A percentile compares a stretch with the other conserved stretches of the same genome.
These are phyloP conservation scores for Enteromius radiatus DNA, from an alignment of 2,797 vertebrate species.

Conservation along the genomic window DNA sequence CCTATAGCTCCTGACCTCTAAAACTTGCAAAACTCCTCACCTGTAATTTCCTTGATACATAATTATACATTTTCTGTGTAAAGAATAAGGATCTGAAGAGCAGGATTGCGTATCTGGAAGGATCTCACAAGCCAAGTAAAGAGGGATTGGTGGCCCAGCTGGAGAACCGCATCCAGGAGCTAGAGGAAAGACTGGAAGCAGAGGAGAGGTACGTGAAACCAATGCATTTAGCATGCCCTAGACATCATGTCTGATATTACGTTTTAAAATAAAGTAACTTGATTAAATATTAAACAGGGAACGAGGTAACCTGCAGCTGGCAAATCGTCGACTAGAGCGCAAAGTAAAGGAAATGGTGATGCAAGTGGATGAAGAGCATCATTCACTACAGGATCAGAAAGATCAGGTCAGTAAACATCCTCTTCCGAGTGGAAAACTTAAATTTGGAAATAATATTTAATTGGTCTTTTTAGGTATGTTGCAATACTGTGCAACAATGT, in stretches of 20 bases:
- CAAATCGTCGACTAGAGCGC: slow-evolving; percentile 92
- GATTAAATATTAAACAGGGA: slow-evolving; percentile 77
- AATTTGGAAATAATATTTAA: neutral
- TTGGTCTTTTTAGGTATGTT: neutral
- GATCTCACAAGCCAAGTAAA: slow-evolving; percentile 90
- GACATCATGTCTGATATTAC: neutral
- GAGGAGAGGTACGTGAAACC: slow-evolving; percentile 86
- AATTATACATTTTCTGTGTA: slow-evolving; percentile 41
- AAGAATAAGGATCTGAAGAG: slow-evolving; percentile 96
- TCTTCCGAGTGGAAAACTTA: neutral
- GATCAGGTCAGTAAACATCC: slow-evolving; percentile 84
- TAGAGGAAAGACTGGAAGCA: slow-evolving; percentile 89
- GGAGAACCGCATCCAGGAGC: slow-evolving; percentile 89
- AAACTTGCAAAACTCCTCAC: slow-evolving; percentile 51
- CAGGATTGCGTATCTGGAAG: slow-evolving; percentile 88
- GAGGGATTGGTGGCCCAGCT: slow-evolving; percentile 91
- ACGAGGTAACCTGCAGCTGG: slow-evolving; percentile 88
- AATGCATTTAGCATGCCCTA: neutral
- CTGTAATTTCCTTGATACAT: slow-evolving; percentile 47
- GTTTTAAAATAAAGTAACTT: neutral
- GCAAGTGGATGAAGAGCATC: slow-evolving; percentile 94
- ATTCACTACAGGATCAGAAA: slow-evolving; percentile 92
- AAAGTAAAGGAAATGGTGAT: slow-evolving; percentile 96
- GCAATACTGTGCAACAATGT: neutral
- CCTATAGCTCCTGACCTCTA: slow-evolving; percentile 41